Percentiles rank a stretch among this genome's conserved stretches.
Evolutionary conservation across 2,797 vertebrate species (phyloP).

Genomic region (Acridotheres tristis): DNA sequence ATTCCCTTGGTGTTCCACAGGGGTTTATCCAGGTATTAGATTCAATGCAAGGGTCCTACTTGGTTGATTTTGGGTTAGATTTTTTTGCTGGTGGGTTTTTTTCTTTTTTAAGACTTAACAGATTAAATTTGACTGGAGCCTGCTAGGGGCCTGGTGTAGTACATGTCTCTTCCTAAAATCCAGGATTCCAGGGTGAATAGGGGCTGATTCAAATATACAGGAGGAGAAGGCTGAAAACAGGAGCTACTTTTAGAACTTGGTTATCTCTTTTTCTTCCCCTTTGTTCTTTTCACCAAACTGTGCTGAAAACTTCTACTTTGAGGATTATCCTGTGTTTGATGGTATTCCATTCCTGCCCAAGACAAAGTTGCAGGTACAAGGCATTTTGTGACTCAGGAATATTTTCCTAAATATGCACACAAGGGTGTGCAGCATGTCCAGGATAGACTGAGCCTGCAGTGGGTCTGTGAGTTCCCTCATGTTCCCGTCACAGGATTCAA

Average conservation of each 20-base stretch:
- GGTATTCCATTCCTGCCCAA: rapidly evolving
- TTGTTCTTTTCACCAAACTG: neutral
- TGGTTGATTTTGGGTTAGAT: neutral
- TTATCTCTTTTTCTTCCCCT: neutral
- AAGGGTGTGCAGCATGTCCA: rapidly evolving
- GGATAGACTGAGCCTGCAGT: rapidly evolving
- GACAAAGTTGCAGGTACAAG: neutral
- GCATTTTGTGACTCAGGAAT: neutral
- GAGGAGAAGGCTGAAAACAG: neutral
- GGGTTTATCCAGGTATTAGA: neutral
- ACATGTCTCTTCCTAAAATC: neutral
- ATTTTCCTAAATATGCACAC: neutral
- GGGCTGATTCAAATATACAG: neutral
- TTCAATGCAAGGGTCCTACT: neutral
- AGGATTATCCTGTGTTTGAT: neutral
- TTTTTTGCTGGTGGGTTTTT: neutral
- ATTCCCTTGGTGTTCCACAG: neutral
- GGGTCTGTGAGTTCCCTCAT: neutral
- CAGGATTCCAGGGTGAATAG: neutral
- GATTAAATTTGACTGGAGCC: neutral
- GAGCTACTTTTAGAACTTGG: neutral
- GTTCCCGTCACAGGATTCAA: neutral
- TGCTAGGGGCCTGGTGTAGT: neutral
- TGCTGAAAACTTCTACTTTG: neutral
- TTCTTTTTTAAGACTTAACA: neutral